Percentiles rank a stretch among this genome's conserved stretches.
Evolutionary conservation across 2,797 vertebrate species (phyloP).

Genomic region (Sebastes kiyomatsui): DNA sequence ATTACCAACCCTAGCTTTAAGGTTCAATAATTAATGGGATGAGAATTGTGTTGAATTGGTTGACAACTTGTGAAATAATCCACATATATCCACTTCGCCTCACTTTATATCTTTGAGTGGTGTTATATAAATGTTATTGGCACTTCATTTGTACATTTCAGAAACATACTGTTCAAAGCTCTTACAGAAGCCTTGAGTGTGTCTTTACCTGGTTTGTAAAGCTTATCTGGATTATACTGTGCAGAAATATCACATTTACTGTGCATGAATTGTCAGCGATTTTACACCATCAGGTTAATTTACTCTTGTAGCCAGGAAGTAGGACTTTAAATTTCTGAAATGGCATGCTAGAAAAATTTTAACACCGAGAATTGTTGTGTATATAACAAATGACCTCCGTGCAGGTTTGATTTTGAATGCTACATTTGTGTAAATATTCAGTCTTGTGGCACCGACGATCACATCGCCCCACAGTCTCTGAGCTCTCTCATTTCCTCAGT

Average conservation of each 20-base stretch:
- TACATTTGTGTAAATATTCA: neutral
- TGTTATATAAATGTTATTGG: neutral
- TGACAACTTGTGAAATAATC: neutral
- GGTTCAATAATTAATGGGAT: neutral
- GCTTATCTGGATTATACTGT: neutral
- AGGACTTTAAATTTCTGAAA: neutral
- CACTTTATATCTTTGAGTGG: neutral
- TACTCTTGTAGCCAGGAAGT: neutral
- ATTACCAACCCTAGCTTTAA: neutral
- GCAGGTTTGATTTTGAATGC: neutral
- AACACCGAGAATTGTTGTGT: neutral
- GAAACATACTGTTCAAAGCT: neutral
- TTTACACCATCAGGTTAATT: neutral
- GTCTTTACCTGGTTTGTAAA: neutral
- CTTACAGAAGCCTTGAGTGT: neutral
- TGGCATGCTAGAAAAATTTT: neutral
- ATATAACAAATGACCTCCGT: neutral
- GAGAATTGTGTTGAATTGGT: neutral
- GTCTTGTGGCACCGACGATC: neutral
- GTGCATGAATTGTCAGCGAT: neutral
- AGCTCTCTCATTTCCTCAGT: constrained; percentile 9
- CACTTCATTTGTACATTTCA: neutral
- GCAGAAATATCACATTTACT: neutral
- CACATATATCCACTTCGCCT: neutral
- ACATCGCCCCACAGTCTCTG: neutral